Percentiles rank a stretch among this genome's conserved stretches.
These are phyloP conservation scores for Drosophila pruinosa DNA, from an alignment of 1,140 invertebrate species.

Conservation along the genomic window DNA sequence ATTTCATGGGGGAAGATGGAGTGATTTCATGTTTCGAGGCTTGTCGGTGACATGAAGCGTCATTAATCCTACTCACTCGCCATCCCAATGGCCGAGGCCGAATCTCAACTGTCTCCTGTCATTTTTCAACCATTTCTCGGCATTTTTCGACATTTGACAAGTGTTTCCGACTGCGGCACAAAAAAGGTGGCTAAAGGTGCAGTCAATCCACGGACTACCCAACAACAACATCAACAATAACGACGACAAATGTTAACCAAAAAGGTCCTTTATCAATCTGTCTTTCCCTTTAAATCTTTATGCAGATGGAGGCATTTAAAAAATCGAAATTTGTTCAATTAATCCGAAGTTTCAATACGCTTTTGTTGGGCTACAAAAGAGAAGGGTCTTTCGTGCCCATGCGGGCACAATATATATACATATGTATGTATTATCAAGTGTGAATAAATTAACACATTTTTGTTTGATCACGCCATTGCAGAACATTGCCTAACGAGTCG, in stretches of 20 bases:
- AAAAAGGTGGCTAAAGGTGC: slow-evolving; percentile 67
- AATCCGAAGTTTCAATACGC: not conserved
- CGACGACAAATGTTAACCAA: not conserved
- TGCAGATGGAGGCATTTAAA: slow-evolving; percentile 38
- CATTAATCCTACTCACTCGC: slow-evolving; percentile 66
- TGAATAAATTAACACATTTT: no score
- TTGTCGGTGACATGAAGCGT: slow-evolving; percentile 78
- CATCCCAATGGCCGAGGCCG: not conserved
- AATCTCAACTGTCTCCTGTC: slow-evolving; percentile 45
- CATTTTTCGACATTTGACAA: slow-evolving; percentile 75
- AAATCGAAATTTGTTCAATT: not conserved
- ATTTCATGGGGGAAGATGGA: slow-evolving; percentile 60
- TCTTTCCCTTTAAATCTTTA: slow-evolving; percentile 16
- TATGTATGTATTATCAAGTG: no score
- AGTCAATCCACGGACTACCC: slow-evolving; percentile 14
- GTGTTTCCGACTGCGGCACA: slow-evolving; percentile 64
- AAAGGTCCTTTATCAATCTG: slow-evolving; percentile 32
- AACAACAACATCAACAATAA: not conserved
- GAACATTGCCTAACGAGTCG: no score
- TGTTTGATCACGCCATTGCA: no score
- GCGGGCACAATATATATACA: no score
- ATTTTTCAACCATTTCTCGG: slow-evolving; percentile 68
- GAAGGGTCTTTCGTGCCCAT: no score
- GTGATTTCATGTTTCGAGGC: slow-evolving; percentile 78
- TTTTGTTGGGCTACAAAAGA: no score